These are phyloP conservation scores for Spodoptera littoralis DNA, from an alignment of 2,888 invertebrate genomes.

Conservation along the genomic window DNA sequence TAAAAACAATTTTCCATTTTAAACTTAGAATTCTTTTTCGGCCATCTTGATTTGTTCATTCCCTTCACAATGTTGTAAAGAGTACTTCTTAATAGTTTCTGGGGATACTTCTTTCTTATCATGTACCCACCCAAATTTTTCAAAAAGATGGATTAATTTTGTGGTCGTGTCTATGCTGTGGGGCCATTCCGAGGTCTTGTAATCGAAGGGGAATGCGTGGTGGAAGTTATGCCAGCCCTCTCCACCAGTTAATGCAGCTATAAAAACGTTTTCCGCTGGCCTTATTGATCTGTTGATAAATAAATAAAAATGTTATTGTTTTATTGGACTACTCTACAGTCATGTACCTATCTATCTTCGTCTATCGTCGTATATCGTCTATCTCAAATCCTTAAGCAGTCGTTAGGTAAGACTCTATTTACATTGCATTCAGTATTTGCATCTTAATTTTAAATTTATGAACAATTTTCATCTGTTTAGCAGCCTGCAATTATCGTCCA, in stretches of 20 bases:
- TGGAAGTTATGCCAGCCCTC: slow-evolving; percentile 25
- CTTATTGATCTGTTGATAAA: not conserved
- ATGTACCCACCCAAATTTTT: slow-evolving; percentile 17
- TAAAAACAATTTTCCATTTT: too few species aligned
- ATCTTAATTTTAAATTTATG: too few species aligned
- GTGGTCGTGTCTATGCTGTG: slow-evolving; percentile 1
- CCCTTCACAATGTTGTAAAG: not conserved
- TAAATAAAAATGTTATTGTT: not conserved
- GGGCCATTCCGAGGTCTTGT: slow-evolving; percentile 6
- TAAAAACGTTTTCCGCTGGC: slow-evolving; percentile 6
- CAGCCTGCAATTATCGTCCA: too few species aligned
- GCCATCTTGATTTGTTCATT: not conserved
- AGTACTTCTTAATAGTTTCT: slow-evolving; percentile 12
- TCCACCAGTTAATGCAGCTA: slow-evolving; percentile 8
- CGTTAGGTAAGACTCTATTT: too few species aligned
- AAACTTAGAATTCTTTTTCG: not conserved
- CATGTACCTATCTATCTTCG: too few species aligned
- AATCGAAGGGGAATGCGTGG: slow-evolving; percentile 8
- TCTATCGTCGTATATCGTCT: too few species aligned
- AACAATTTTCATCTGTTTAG: too few species aligned
- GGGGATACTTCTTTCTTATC: slow-evolving; percentile 12
- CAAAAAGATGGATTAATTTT: slow-evolving; percentile 9
- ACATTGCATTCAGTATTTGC: too few species aligned
- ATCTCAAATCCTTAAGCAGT: too few species aligned
- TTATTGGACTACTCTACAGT: too few species aligned